Evolutionary conservation across 2,113 vertebrate species (phyloP).

Genomic region (Hiodon alosoides): DNA sequence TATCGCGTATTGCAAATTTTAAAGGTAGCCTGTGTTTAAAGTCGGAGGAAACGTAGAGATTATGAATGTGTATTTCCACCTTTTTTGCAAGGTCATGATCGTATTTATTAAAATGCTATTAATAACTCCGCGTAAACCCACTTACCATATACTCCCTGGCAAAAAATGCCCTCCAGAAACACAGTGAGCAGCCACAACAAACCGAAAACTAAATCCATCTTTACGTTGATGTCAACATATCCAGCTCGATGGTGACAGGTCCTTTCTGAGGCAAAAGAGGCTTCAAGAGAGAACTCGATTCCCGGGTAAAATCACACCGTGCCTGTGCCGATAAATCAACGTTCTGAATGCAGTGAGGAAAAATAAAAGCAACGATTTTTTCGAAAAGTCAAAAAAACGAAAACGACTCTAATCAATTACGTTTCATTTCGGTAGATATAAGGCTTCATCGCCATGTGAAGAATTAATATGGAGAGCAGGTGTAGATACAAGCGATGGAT

Average conservation of each 20-base stretch:
- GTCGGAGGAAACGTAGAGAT: background rate
- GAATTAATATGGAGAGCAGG: slow-evolving; percentile 5
- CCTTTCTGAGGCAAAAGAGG: slow-evolving; percentile 46
- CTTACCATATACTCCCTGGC: slow-evolving; percentile 93
- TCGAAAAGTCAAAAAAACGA: background rate
- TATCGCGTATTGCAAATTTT: background rate
- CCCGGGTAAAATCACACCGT: slow-evolving; percentile 38
- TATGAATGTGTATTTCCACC: slow-evolving; percentile 13
- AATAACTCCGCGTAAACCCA: slow-evolving; percentile 31
- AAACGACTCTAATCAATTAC: slow-evolving; percentile 7
- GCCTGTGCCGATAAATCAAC: slow-evolving; percentile 36
- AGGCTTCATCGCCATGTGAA: background rate
- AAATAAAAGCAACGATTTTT: slow-evolving; percentile 1
- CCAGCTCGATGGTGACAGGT: slow-evolving; percentile 63
- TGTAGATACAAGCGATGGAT: slow-evolving; percentile 13
- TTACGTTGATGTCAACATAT: slow-evolving; percentile 83
- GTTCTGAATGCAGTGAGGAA: slow-evolving; percentile 5
- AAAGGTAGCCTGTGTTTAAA: slow-evolving; percentile 1
- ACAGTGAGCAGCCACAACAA: slow-evolving; percentile 79
- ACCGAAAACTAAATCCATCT: slow-evolving; percentile 84
- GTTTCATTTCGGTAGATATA: background rate
- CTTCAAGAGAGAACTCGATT: slow-evolving; percentile 33
- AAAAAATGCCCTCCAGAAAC: slow-evolving; percentile 72
- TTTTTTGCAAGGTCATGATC: slow-evolving; percentile 63
- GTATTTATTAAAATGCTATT: slow-evolving; percentile 22